Conservation (phyloP, 2,888 invertebrate species). For the Eueremaeus valkanovi region DNA sequence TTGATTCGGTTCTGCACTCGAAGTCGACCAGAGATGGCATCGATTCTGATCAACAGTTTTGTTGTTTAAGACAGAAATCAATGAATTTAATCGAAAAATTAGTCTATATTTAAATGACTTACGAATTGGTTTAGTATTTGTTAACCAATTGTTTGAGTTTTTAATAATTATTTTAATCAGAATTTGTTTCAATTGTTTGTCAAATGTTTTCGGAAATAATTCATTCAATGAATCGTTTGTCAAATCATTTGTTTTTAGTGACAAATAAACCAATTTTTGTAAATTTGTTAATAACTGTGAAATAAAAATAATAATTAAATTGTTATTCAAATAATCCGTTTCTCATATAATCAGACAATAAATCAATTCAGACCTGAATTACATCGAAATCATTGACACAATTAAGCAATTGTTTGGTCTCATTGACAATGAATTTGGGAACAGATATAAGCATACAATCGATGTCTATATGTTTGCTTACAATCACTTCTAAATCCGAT, state of each 20-base stretch:
- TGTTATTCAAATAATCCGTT: neutral
- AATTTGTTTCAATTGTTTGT: neutral
- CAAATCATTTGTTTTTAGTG: neutral
- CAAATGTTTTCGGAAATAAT: conserved; percentile 7
- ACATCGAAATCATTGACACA: neutral
- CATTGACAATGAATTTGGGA: neutral
- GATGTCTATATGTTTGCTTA: neutral
- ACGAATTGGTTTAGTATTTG: neutral
- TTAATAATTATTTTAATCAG: neutral
- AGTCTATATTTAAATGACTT: neutral
- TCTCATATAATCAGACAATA: neutral
- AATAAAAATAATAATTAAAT: neutral
- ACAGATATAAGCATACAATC: neutral
- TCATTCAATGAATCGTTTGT: neutral
- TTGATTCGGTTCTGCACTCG: conserved; percentile 11
- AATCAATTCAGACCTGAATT: neutral
- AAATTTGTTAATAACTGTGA: neutral
- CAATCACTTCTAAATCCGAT: neutral
- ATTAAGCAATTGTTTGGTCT: neutral
- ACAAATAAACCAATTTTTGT: neutral
- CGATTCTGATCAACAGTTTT: conserved; percentile 23
- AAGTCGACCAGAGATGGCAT: conserved; percentile 23
- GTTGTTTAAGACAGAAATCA: neutral
- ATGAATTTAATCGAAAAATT: neutral
- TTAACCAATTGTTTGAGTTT: neutral